Evolutionary conservation across 2,888 invertebrate species (phyloP), one percentile per base, ranked within the genome.

Genomic region (Resseliella maxima): DNA sequence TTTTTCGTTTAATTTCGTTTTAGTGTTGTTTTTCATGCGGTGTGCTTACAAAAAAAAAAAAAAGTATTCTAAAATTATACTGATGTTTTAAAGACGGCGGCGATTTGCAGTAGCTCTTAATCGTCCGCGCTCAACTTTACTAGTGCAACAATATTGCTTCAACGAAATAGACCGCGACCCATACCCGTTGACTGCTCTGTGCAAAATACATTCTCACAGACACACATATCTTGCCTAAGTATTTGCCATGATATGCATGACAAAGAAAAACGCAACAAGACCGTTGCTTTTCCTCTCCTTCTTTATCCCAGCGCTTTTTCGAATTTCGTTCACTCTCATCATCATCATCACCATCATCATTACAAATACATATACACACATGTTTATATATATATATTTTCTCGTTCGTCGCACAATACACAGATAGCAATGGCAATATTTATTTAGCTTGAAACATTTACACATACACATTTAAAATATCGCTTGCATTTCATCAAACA

Each of bases 51-150:
- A 18, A 50, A 50, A 50, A 24, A 1, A 35, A 27, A 72, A 72
- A 24, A 59, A 72, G 3, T n/a, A 72, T 31, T 72, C 72, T 72
- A 72, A 72, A 72, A 72, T 72, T 72, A 72, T 72, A 31, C 72
- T 72, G 72, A 15, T 72, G 5, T 72, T 31, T n/a, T 59, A 21
- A 81, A 35, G 18, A 45, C 59, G 81, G 85, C 86, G 86, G 85
- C 85, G 86, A 86, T 83, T 72, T 72, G 27, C 35, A 83, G 85
- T 59, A 85, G 87, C 86, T 87, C 87, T 87, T 87, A 87, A 88
- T 88, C 88, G 88, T 87, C 88, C 88, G 88, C 88, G 88, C 87
- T 88, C 88, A 88, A 88, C 88, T 88, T 88, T 87, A 88, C 88
- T 88, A 88, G 88, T 88, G 88, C 88, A 88, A 87, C 87, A 87